Percentiles rank a stretch among this genome's conserved stretches.
Evolutionary conservation across 2,113 vertebrate species (phyloP).

Genomic region (Melanerpes formicivorus): DNA sequence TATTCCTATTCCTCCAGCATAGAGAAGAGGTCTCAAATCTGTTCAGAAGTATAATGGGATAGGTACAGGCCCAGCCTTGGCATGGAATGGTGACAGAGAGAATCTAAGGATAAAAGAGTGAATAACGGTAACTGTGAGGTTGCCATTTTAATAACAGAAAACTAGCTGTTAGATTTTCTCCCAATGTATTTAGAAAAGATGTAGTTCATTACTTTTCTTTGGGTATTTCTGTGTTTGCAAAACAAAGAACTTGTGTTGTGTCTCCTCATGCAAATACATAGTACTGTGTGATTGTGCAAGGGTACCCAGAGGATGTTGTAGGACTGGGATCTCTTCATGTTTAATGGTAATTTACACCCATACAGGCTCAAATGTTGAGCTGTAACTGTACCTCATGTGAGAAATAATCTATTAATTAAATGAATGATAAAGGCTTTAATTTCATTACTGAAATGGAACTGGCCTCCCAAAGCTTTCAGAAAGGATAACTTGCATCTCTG

Average conservation of each 20-base stretch:
- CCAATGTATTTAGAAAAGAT: background rate
- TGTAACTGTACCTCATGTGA: background rate
- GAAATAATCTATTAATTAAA: background rate
- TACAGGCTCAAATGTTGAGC: background rate
- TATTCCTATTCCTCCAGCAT: background rate
- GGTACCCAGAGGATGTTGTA: background rate
- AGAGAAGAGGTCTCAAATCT: background rate
- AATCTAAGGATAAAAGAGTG: background rate
- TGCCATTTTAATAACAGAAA: background rate
- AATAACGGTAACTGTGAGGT: background rate
- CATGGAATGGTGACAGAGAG: background rate
- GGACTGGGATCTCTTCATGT: background rate
- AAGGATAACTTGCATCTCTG: background rate
- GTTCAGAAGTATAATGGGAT: background rate
- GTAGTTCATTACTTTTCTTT: background rate
- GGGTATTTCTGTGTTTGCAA: background rate
- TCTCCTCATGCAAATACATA: background rate
- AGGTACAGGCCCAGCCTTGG: background rate
- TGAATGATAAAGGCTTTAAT: background rate
- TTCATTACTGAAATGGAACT: background rate
- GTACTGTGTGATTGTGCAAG: background rate
- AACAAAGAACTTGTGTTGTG: background rate
- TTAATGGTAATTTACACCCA: accelerated
- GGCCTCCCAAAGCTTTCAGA: background rate
- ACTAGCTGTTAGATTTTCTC: background rate